Base-by-base conservation (phyloP, 1,140 invertebrate genomes). In the Zaprionus davidi region DNA sequence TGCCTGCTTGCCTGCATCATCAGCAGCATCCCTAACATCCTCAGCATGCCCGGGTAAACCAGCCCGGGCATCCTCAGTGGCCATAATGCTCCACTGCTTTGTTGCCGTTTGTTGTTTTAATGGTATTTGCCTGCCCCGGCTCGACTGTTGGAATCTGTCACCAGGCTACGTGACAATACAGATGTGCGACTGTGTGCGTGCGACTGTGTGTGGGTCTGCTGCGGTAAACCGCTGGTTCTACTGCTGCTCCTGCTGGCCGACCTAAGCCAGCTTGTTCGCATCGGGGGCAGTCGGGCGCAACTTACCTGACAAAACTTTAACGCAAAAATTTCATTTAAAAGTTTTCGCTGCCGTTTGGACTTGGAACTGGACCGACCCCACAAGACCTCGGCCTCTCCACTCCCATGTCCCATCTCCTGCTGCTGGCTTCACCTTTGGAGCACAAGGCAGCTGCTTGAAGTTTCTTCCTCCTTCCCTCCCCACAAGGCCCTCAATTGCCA, bases 281-380 rank as follows among this genome's bases (percentile, higher is more conserved):
- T 53, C 53, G 59, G 41, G 17, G 17, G 53, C 46, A 44, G 49
- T 60, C 46, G 44, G 38, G 31, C 70, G 53, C 64, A 78, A 66
- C 76, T 79, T 76, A 79, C 76, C 83, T 87, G 83, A 87, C 78
- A 85, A 88, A 88, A 88, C 85, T 88, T 88, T 90, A 90, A 90
- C 78, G 81, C 81, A 88, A 90, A 88, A 88, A 88, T 88, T 88
- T 88, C 81, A 88, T 88, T 88, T 88, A 85, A 88, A 88, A 88
- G 85, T 88, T 88, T 46, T 84, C 76, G 70, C 85, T 82, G 69
- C 57, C 55, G 77, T 46, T 60, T 41, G 44, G 53, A 63, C 59
- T 66, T 22, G 62, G 38, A 38, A 34, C 59, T 64, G 59, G 15
- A 66, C 53, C 22, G 34, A 53, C 24, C 51, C 20, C 15, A 22